These are phyloP conservation scores for Glaucopsyche alexis DNA, from an alignment of 2,888 invertebrate genomes.

Conservation along the genomic window DNA sequence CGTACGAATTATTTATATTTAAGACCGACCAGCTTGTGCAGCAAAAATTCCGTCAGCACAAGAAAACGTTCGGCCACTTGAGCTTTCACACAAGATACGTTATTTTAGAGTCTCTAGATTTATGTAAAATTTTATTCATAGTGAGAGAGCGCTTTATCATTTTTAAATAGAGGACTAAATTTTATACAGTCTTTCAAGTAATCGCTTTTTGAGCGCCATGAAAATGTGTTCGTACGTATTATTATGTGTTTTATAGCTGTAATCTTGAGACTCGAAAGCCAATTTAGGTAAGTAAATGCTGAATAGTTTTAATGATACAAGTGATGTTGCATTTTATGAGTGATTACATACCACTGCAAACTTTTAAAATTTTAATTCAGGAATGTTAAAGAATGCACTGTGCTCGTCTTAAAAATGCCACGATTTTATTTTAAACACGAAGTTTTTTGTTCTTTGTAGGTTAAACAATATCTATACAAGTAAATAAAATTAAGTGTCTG, in stretches of 20 bases:
- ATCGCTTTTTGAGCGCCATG: neutral
- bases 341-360: too few relatives aligned
- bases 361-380: too few relatives aligned
- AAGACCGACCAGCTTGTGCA: conserved; percentile 43
- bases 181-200: neutral
- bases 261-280: too few relatives aligned
- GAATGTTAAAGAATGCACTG: too few relatives aligned
- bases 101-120: conserved; percentile 46
- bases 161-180: conserved; percentile 20
- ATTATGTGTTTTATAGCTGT: neutral
- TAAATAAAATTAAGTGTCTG: too few relatives aligned
- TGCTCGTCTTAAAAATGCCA: too few relatives aligned
- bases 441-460: too few relatives aligned
- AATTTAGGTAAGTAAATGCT: too few relatives aligned
- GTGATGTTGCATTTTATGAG: too few relatives aligned
- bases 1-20: conserved; percentile 48
- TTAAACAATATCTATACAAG: too few relatives aligned
- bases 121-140: conserved; percentile 33
- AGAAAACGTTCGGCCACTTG: conserved; percentile 52
- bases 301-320: too few relatives aligned
- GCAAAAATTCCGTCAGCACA: conserved; percentile 40
- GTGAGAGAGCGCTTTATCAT: conserved; percentile 25
- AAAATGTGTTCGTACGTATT: neutral
- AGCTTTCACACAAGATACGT: conserved; percentile 50
- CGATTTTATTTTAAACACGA: too few relatives aligned